Evolutionary conservation across 2,888 invertebrate species (phyloP).

Genomic region (Plutella xylostella): DNA sequence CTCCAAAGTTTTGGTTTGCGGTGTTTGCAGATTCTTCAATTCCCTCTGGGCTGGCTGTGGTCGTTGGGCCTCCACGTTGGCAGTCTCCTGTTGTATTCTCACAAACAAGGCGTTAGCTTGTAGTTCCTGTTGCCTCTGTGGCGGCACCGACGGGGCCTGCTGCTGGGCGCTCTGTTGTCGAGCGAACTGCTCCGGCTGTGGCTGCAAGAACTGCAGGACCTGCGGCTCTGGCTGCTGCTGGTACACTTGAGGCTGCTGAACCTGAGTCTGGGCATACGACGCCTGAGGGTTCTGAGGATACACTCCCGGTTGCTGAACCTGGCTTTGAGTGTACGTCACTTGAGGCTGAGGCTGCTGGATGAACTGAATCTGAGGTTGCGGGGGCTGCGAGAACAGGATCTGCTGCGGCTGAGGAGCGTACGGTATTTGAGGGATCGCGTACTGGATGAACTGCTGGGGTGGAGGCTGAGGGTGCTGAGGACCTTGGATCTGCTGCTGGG

Average conservation of each 20-base stretch:
- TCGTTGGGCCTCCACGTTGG: background rate
- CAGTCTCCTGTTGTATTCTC: background rate
- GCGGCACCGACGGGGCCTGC: background rate
- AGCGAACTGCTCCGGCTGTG: background rate
- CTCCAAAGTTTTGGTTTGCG: conserved; percentile 16
- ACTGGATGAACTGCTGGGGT: background rate
- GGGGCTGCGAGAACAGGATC: background rate
- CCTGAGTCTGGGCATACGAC: conserved; percentile 2
- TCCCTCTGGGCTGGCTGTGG: conserved; percentile 17
- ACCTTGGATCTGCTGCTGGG: background rate
- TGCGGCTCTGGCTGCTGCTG: conserved; percentile 3
- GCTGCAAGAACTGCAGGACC: background rate
- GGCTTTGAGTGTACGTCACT: background rate
- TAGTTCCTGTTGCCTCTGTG: too few relatives aligned
- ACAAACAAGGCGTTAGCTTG: background rate
- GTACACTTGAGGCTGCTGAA: conserved; percentile 6
- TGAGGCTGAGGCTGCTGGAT: background rate
- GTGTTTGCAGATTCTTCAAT: conserved; percentile 20
- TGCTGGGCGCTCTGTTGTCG: too few relatives aligned
- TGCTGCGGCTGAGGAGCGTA: background rate
- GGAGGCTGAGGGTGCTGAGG: background rate
- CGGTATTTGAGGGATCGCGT: background rate
- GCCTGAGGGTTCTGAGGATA: background rate
- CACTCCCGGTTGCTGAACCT: background rate
- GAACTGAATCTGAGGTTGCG: background rate